Percentiles rank a stretch among this genome's conserved stretches.
Evolutionary conservation across 2,113 vertebrate species (phyloP).

Genomic region (Rhineura floridana): DNA sequence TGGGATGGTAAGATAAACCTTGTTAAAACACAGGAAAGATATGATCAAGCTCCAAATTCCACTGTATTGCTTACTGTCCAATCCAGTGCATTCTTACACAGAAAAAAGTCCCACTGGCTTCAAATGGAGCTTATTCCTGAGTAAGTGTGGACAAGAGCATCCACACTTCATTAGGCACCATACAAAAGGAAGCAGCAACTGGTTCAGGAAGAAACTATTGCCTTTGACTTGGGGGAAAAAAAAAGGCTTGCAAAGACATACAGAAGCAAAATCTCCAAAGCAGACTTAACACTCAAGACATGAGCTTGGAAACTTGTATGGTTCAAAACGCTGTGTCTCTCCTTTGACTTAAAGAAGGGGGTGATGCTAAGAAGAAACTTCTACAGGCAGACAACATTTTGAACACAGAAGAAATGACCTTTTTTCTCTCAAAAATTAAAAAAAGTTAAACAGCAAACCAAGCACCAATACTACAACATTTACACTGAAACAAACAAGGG

Average conservation of each 20-base stretch:
- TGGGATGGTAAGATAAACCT: constrained; percentile 7
- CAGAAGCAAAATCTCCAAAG: constrained; percentile 54
- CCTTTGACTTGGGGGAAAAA: not conserved
- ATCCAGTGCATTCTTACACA: not conserved
- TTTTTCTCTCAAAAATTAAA: constrained; percentile 19
- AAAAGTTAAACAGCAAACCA: constrained; percentile 43
- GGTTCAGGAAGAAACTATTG: not conserved
- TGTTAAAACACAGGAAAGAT: constrained; percentile 6
- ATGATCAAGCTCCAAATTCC: constrained; percentile 34
- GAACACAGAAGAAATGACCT: constrained; percentile 64
- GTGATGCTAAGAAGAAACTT: constrained; percentile 61
- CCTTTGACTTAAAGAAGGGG: constrained; percentile 60
- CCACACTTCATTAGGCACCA: too few species aligned
- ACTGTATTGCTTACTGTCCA: not conserved
- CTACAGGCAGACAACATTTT: constrained; percentile 68
- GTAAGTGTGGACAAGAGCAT: not conserved
- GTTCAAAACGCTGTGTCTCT: constrained; percentile 62
- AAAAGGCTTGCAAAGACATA: constrained; percentile 30
- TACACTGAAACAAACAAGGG: constrained; percentile 63
- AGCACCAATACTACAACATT: constrained; percentile 58
- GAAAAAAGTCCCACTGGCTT: not conserved
- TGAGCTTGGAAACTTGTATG: constrained; percentile 61
- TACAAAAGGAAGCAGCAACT: not conserved
- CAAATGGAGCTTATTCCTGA: not conserved
- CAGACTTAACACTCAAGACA: constrained; percentile 65